Percentiles rank a stretch among this genome's conserved stretches.
phyloP scores from a whole-genome alignment of 2,797 vertebrate species.

The Pseudomugil tenellus region DNA sequence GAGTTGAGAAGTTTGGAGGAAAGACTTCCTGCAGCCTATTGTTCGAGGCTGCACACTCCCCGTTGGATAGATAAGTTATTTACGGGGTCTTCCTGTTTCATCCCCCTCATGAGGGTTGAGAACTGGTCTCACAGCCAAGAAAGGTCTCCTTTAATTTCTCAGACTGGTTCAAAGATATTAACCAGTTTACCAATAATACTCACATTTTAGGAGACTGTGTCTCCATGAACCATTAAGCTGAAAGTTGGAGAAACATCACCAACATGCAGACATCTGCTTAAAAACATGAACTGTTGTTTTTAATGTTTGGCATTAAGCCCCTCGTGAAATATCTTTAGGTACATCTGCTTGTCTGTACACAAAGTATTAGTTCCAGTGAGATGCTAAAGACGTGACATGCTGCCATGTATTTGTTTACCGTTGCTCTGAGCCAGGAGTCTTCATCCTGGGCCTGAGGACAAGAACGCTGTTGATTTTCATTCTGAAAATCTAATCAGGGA shows the following conservation, averaged over 20 bases:
- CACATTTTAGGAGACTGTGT: neutral
- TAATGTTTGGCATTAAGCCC: slow-evolving; percentile 15
- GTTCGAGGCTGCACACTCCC: slow-evolving; percentile 50
- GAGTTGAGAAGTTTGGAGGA: slow-evolving; percentile 39
- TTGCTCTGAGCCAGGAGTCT: slow-evolving; percentile 36
- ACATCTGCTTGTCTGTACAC: slow-evolving; percentile 34
- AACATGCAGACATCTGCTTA: neutral
- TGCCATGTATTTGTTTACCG: slow-evolving; percentile 42
- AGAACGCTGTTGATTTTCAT: slow-evolving; percentile 45
- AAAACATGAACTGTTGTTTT: neutral
- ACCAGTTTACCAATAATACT: neutral
- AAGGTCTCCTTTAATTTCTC: slow-evolving; percentile 16
- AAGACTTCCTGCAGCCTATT: slow-evolving; percentile 67
- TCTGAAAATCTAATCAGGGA: slow-evolving; percentile 58
- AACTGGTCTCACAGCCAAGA: slow-evolving; percentile 13
- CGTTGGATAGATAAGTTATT: slow-evolving; percentile 55
- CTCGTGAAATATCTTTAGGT: slow-evolving; percentile 24
- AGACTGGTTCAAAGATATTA: neutral
- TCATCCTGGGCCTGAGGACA: slow-evolving; percentile 34
- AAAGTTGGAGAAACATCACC: neutral
- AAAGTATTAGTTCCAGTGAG: slow-evolving; percentile 27
- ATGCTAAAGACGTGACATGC: slow-evolving; percentile 30
- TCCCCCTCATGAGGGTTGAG: slow-evolving; percentile 37
- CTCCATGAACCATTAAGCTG: neutral
- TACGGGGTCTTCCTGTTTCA: slow-evolving; percentile 56